Evolutionary conservation across 2,888 invertebrate genomes (phyloP).

Genomic region (Osmoderma eremita): DNA sequence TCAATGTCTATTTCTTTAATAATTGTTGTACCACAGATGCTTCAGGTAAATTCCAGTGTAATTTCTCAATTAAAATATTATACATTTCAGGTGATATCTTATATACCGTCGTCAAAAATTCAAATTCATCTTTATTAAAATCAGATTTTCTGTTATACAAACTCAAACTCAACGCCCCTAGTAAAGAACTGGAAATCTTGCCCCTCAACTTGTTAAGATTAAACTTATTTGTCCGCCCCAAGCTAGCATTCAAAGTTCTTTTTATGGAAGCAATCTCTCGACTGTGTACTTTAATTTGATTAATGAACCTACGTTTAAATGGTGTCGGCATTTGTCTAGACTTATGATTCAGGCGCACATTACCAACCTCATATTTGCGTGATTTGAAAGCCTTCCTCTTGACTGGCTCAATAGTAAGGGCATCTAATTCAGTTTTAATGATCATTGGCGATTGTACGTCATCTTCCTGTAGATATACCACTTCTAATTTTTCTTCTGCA

Average conservation of each 20-base stretch:
- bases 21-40: slow-evolving; percentile 38
- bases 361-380: background rate
- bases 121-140: slow-evolving; percentile 55
- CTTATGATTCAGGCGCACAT: background rate
- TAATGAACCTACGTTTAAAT: slow-evolving; percentile 52
- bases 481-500: slow-evolving; percentile 30
- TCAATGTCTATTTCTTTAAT: slow-evolving; percentile 4
- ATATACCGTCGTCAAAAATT: slow-evolving; percentile 57
- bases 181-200: slow-evolving; percentile 55
- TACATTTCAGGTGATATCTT: slow-evolving; percentile 57
- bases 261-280: slow-evolving; percentile 58
- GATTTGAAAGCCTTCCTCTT: background rate
- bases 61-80: slow-evolving; percentile 56
- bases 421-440: slow-evolving; percentile 9
- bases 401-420: slow-evolving; percentile 17
- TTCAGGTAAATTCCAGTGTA: slow-evolving; percentile 59
- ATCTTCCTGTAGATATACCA: slow-evolving; percentile 31
- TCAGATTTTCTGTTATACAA: slow-evolving; percentile 53
- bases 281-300: slow-evolving; percentile 57
- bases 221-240: slow-evolving; percentile 44
- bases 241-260: slow-evolving; percentile 51
- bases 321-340: background rate
- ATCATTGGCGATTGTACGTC: background rate
- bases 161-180: slow-evolving; percentile 55
- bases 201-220: slow-evolving; percentile 53